Evolutionary conservation across 2,888 invertebrate genomes (phyloP).

Genomic region (Odontocolon sp.): DNA sequence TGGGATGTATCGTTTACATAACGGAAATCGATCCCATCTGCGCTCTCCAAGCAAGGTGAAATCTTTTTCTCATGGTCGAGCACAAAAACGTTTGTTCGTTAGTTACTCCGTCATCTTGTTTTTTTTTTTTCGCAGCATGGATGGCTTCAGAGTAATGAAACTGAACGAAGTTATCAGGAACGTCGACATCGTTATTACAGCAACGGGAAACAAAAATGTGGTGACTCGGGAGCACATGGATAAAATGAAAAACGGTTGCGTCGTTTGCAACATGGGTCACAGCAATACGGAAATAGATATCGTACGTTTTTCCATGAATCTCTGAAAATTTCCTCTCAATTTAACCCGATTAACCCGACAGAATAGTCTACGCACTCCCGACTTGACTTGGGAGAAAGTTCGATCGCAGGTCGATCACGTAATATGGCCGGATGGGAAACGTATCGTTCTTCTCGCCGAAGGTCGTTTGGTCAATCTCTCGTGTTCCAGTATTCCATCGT

Average conservation of each 20-base stretch:
- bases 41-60: slow-evolving; percentile 94
- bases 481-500: slow-evolving; percentile 98
- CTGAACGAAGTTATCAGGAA: slow-evolving; percentile 95
- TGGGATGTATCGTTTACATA: slow-evolving; percentile 95
- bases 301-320: slow-evolving; percentile 83
- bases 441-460: slow-evolving; percentile 96
- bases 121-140: slow-evolving; percentile 90
- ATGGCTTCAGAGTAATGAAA: slow-evolving; percentile 97
- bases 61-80: too few species aligned
- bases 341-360: slow-evolving; percentile 75
- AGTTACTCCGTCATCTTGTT: too few species aligned
- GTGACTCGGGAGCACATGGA: slow-evolving; percentile 98
- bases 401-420: slow-evolving; percentile 99
- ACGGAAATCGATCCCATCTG: slow-evolving; percentile 99
- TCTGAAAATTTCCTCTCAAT: slow-evolving; percentile 47
- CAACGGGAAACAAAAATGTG: slow-evolving; percentile 98
- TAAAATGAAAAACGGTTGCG: slow-evolving; percentile 97
- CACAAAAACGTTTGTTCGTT: too few species aligned
- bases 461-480: slow-evolving; percentile 97
- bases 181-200: slow-evolving; percentile 98
- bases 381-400: slow-evolving; percentile 98
- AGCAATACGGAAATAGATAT: slow-evolving; percentile 98
- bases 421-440: slow-evolving; percentile 98
- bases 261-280: slow-evolving; percentile 98
- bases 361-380: slow-evolving; percentile 95